phyloP scores from a whole-genome alignment of 1,140 invertebrate genomes.

The Drosophila lacertosa region DNA sequence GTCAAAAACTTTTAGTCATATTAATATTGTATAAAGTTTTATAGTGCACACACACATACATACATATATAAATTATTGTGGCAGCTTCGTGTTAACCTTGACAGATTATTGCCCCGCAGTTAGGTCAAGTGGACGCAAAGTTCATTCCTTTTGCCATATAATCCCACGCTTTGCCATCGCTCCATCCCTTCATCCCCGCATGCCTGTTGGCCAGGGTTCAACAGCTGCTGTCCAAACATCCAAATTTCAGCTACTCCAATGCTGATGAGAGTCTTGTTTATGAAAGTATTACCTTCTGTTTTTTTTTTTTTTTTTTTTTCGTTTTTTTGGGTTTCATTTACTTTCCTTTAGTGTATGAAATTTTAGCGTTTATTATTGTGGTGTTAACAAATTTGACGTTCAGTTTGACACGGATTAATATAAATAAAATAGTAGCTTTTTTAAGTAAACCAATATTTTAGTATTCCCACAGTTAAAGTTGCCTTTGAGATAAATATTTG shows the following conservation, averaged over 20 bases:
- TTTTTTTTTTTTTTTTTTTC: not conserved
- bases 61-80: too few species aligned
- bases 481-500: too few species aligned
- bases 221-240: slow-evolving; percentile 17
- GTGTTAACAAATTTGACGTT: not conserved
- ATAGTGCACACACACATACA: too few species aligned
- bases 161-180: not conserved
- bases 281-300: slow-evolving; percentile 13
- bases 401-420: not conserved
- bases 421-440: too few species aligned
- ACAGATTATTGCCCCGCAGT: slow-evolving; percentile 3
- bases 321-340: slow-evolving; percentile 12
- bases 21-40: too few species aligned
- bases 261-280: slow-evolving; percentile 13
- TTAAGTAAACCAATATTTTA: too few species aligned
- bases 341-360: not conserved
- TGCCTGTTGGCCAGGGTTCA: not conserved
- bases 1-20: too few species aligned
- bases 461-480: not conserved
- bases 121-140: slow-evolving; percentile 14
- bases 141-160: slow-evolving; percentile 6
- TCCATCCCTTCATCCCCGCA: not conserved
- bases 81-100: slow-evolving; percentile 8
- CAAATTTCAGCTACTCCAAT: slow-evolving; percentile 16
- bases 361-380: not conserved